Evolutionary conservation across 2,888 invertebrate genomes (phyloP).

Genomic region (Digitonthophagus gazella): DNA sequence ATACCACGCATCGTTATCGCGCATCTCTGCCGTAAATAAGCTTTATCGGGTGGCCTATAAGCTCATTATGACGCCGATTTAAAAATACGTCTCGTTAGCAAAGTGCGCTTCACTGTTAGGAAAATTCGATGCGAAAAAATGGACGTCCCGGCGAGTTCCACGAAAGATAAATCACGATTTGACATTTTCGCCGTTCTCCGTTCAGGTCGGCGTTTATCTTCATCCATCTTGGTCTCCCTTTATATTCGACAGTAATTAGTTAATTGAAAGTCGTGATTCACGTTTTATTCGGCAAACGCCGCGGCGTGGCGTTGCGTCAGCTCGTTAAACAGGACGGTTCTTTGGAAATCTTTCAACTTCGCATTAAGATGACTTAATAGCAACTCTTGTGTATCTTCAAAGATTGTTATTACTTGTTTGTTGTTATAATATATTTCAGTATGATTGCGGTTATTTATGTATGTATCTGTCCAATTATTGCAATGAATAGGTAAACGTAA

Average conservation of each 20-base stretch:
- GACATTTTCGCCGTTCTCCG: slow-evolving; percentile 12
- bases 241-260: slow-evolving; percentile 12
- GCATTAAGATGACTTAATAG: background rate
- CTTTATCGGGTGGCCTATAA: background rate
- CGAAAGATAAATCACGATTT: slow-evolving; percentile 10
- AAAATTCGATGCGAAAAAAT: background rate
- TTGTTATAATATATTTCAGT: no score
- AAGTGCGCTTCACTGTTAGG: background rate
- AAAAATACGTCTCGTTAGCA: background rate
- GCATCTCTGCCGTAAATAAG: background rate
- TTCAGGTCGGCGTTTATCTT: slow-evolving; percentile 6
- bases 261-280: slow-evolving; percentile 16
- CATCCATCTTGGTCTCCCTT: slow-evolving; percentile 15
- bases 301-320: background rate
- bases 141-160: background rate
- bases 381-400: background rate
- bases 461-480: no score
- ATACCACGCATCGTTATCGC: background rate
- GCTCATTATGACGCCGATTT: background rate
- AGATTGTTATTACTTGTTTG: background rate
- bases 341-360: background rate
- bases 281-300: slow-evolving; percentile 16
- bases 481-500: no score
- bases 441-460: no score
- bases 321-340: background rate